A percentile compares a stretch with the other conserved stretches of the same genome.
phyloP scores from a whole-genome alignment of 2,113 vertebrate species.

The Poecile atricapillus region DNA sequence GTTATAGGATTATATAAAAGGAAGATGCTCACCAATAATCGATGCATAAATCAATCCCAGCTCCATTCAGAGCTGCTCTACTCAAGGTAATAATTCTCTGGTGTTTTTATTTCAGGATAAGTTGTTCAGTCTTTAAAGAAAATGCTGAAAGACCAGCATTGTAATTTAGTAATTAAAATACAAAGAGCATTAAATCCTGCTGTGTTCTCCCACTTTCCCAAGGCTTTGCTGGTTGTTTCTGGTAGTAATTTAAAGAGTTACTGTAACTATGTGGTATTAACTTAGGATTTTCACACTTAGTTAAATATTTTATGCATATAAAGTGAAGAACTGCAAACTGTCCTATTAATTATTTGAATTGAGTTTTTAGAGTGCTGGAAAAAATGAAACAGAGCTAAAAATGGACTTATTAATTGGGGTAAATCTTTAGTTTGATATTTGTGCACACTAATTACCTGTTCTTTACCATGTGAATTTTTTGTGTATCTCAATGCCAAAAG shows the following conservation, averaged over 20 bases:
- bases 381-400: background rate
- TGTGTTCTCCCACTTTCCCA: background rate
- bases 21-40: slow-evolving; percentile 3
- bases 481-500: background rate
- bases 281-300: background rate
- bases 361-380: background rate
- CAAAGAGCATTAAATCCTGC: background rate
- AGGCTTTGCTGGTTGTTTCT: background rate
- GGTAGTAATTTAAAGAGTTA: background rate
- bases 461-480: background rate
- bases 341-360: background rate
- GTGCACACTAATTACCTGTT: background rate
- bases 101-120: background rate
- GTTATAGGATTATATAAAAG: background rate
- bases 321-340: background rate
- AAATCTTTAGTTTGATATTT: background rate
- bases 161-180: slow-evolving; percentile 4
- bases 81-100: background rate
- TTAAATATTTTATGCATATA: background rate
- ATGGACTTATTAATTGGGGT: background rate
- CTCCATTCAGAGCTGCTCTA: background rate
- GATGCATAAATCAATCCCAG: background rate
- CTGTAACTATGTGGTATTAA: background rate
- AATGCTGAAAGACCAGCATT: background rate
- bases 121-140: background rate